Conservation (phyloP, 2,797 vertebrate genomes). For the Natrix natrix region DNA sequence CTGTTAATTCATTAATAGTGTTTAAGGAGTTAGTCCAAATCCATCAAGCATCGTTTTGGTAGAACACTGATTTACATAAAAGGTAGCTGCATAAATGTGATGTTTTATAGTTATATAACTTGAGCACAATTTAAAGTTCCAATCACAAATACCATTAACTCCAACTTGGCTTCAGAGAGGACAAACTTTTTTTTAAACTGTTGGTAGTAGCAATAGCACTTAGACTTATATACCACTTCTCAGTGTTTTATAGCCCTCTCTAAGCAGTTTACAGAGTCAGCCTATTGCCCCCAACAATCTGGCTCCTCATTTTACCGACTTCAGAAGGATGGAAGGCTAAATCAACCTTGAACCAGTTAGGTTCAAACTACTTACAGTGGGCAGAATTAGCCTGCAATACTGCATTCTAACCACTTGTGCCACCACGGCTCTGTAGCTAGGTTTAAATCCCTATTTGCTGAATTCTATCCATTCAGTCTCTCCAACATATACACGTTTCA, state of each 20-base stretch:
- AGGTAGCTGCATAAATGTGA: background rate
- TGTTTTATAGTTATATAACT: background rate
- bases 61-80: background rate
- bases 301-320: background rate
- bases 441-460: background rate
- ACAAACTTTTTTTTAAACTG: background rate
- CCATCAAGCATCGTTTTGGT: background rate
- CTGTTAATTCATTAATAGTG: constrained; percentile 14
- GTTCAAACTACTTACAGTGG: background rate
- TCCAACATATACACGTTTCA: background rate
- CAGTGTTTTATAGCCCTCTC: background rate
- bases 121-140: background rate
- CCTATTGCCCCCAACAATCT: background rate
- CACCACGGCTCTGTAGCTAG: background rate
- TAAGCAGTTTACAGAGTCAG: background rate
- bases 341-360: background rate
- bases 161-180: background rate
- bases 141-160: background rate
- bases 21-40: constrained; percentile 3
- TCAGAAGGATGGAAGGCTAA: background rate
- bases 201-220: background rate
- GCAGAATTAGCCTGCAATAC: background rate
- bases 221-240: background rate
- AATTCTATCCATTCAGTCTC: background rate
- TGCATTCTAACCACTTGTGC: background rate